These are phyloP conservation scores for Hydrophis major DNA, from an alignment of 2,797 vertebrate species.

Conservation along the genomic window DNA sequence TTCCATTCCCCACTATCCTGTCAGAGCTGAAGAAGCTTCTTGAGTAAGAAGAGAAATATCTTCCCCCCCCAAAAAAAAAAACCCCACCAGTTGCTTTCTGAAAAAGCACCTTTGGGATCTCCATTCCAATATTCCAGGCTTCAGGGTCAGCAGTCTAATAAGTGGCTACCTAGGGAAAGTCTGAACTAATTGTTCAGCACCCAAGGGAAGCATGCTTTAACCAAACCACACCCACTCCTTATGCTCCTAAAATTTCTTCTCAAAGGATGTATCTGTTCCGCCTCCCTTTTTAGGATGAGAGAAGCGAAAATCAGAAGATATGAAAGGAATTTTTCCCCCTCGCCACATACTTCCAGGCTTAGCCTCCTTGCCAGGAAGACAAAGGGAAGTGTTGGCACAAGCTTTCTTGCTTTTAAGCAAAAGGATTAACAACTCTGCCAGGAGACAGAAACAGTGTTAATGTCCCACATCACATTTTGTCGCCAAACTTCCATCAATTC, in stretches of 20 bases:
- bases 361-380: neutral
- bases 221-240: neutral
- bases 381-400: rapidly evolving
- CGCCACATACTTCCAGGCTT: neutral
- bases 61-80: too few relatives aligned
- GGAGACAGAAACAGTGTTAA: neutral
- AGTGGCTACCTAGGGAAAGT: neutral
- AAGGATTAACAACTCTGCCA: rapidly evolving
- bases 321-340: neutral
- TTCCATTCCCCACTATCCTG: too few relatives aligned
- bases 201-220: neutral
- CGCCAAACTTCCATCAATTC: neutral
- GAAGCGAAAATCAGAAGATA: neutral
- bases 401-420: constrained; percentile 7
- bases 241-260: neutral
- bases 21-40: too few relatives aligned
- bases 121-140: neutral
- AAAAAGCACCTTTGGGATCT: neutral
- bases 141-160: too few relatives aligned
- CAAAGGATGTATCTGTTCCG: neutral
- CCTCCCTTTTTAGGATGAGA: rapidly evolving
- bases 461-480: neutral
- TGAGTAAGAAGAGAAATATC: too few relatives aligned
- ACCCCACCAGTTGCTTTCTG: too few relatives aligned
- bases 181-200: neutral